phyloP scores from a whole-genome alignment of 2,797 vertebrate species.

The Periparus ater region DNA sequence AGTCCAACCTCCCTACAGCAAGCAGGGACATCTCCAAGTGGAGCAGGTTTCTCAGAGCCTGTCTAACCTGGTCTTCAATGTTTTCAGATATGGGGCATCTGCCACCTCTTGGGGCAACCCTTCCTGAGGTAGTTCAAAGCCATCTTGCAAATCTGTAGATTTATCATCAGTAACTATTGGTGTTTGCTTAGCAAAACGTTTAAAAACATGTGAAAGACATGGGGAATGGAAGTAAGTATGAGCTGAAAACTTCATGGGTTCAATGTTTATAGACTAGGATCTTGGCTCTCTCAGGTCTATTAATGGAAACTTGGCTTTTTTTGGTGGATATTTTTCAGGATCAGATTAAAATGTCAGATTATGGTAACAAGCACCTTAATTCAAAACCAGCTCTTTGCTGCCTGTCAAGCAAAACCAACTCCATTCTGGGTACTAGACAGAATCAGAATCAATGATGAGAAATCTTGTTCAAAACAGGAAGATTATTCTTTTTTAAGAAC shows the following conservation, averaged over 20 bases:
- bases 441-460: not conserved
- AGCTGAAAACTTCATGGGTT: not conserved
- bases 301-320: not conserved
- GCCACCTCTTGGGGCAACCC: not conserved
- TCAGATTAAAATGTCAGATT: not conserved
- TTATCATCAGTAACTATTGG: not conserved
- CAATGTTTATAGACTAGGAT: not conserved
- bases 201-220: not conserved
- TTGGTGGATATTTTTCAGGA: not conserved
- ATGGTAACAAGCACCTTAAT: not conserved
- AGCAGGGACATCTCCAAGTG: not conserved
- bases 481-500: not conserved
- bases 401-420: not conserved
- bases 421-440: not conserved
- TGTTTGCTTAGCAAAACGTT: not conserved
- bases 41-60: not conserved
- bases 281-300: not conserved
- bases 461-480: not conserved
- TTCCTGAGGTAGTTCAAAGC: not conserved
- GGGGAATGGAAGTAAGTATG: not conserved
- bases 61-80: not conserved
- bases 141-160: not conserved
- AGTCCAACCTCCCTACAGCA: not conserved
- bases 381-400: not conserved
- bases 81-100: not conserved